Percentiles rank a stretch among this genome's conserved stretches.
phyloP scores from a whole-genome alignment of 2,113 vertebrate species.

The Ctenodactylus gundi region DNA sequence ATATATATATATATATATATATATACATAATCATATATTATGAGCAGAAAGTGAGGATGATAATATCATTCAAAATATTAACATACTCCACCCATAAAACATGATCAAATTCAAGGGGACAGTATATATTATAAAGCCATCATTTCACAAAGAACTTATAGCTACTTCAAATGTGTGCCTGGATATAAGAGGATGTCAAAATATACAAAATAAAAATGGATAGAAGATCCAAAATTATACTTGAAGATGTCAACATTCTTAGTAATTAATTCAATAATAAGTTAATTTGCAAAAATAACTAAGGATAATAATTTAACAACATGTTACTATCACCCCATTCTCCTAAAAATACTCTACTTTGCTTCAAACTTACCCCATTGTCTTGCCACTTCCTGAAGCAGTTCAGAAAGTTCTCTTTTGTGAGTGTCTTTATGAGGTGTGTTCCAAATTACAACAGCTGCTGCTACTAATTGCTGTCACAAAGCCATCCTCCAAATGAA shows the following conservation, averaged over 20 bases:
- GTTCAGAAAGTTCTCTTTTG: no score
- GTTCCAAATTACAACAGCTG: no score
- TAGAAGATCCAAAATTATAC: neutral
- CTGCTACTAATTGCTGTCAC: no score
- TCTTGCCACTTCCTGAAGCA: no score
- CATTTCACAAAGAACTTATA: neutral
- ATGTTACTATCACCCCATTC: no score
- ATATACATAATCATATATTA: neutral
- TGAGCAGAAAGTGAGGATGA: neutral
- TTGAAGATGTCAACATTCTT: neutral
- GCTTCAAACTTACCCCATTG: no score
- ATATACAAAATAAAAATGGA: neutral
- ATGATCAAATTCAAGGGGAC: neutral
- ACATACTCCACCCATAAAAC: neutral
- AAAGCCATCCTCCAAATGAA: neutral
- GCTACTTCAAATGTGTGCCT: neutral
- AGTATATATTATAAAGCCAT: neutral
- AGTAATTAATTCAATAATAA: neutral
- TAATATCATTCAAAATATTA: conserved; percentile 35
- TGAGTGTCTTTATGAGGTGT: no score
- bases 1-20: no score
- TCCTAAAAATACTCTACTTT: no score
- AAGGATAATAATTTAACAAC: no score
- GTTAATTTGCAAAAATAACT: neutral
- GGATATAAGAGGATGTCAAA: neutral